Conservation (phyloP, 2,888 invertebrate genomes). For the Troilus luridus region DNA sequence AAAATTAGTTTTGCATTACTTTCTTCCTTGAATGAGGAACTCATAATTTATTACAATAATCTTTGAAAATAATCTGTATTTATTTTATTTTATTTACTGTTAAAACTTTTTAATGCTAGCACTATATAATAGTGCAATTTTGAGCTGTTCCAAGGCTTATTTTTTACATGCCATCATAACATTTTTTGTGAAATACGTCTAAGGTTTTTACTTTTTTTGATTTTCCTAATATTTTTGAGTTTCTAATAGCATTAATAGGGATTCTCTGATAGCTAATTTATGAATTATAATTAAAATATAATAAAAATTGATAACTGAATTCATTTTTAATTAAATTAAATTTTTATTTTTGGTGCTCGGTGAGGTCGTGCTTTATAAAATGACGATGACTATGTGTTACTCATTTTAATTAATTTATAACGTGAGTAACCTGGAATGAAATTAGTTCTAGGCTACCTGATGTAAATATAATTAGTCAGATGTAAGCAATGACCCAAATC, state of each 20-base stretch:
- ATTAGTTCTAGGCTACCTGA: slow-evolving; percentile 32
- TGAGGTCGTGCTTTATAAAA: background rate
- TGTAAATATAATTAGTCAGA: slow-evolving; percentile 6
- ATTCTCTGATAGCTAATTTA: background rate
- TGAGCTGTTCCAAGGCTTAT: background rate
- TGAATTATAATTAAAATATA: background rate
- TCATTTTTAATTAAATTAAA: background rate
- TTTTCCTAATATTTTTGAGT: background rate
- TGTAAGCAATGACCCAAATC: slow-evolving; percentile 45
- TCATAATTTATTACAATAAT: background rate
- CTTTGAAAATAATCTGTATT: background rate
- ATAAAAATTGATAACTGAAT: background rate
- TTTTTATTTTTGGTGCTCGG: background rate
- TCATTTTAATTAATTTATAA: slow-evolving; percentile 5
- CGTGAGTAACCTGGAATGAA: slow-evolving; percentile 29
- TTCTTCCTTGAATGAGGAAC: background rate
- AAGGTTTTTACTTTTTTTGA: background rate
- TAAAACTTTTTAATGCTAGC: background rate
- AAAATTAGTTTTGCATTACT: background rate
- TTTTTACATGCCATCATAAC: background rate
- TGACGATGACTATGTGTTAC: background rate
- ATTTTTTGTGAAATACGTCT: background rate
- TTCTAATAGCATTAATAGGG: background rate
- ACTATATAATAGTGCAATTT: background rate
- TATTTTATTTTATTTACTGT: background rate